Percentiles rank a stretch among this genome's conserved stretches.
These are phyloP conservation scores for Rhagophthalmus giganteus DNA, from an alignment of 2,888 invertebrate genomes.

Conservation along the genomic window DNA sequence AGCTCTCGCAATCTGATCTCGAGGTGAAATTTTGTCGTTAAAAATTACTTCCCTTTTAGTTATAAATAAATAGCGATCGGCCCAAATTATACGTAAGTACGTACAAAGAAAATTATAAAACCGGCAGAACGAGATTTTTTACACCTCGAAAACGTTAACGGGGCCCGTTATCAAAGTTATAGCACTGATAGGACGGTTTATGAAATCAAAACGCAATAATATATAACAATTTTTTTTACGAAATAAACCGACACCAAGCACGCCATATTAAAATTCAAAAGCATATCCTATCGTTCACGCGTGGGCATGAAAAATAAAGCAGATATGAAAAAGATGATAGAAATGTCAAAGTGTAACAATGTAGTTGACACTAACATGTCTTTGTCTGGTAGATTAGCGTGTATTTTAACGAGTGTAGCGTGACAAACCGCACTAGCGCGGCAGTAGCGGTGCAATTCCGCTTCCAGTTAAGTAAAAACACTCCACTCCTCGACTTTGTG, in stretches of 20 bases:
- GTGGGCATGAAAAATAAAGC: neutral
- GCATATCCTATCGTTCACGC: neutral
- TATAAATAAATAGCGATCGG: no score
- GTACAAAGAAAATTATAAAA: no score
- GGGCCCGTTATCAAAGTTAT: no score
- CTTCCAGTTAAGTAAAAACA: conserved; percentile 29
- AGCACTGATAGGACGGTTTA: no score
- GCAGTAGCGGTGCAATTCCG: conserved; percentile 27
- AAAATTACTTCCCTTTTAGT: no score
- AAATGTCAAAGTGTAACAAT: conserved; percentile 29
- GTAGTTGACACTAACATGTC: conserved; percentile 24
- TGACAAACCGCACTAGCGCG: conserved; percentile 30
- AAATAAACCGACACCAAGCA: conserved; percentile 4
- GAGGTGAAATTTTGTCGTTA: no score
- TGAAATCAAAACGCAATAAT: no score
- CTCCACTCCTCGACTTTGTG: conserved; percentile 29
- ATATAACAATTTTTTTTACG: neutral
- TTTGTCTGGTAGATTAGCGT: conserved; percentile 24
- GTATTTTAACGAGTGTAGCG: conserved; percentile 25
- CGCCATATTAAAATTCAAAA: conserved; percentile 13
- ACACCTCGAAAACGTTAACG: no score
- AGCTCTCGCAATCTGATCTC: no score
- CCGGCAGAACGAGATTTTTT: no score
- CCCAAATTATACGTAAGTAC: no score
- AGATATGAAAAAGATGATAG: conserved; percentile 26